A percentile compares a stretch with the other conserved stretches of the same genome.
Conservation (phyloP, 1,140 invertebrate genomes). For the Drosophila subobscura region DNA sequence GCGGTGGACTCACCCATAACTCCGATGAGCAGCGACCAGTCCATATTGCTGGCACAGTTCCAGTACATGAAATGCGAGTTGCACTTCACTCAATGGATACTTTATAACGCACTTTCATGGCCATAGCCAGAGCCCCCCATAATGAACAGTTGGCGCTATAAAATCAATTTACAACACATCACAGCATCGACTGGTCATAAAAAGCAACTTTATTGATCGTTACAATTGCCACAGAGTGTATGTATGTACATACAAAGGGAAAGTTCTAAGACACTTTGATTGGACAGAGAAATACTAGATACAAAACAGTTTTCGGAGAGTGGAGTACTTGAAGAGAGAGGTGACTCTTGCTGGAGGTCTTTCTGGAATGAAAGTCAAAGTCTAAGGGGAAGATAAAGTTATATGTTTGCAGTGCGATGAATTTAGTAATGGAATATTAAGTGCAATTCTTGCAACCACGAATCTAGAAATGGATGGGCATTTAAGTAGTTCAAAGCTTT, state of each 20-base stretch:
- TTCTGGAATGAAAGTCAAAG: too few relatives aligned
- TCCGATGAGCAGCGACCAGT: conserved; percentile 4
- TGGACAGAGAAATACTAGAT: too few relatives aligned
- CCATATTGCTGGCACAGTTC: conserved; percentile 25
- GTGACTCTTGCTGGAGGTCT: too few relatives aligned
- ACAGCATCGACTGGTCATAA: conserved; percentile 13
- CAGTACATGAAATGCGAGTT: conserved; percentile 17
- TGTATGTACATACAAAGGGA: not conserved
- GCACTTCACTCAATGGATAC: not conserved
- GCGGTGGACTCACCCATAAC: conserved; percentile 29
- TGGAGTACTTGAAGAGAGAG: too few relatives aligned
- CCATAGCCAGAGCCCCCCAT: not conserved
- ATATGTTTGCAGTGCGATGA: too few relatives aligned
- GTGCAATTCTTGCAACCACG: too few relatives aligned
- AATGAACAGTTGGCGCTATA: conserved; percentile 3
- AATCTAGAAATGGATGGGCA: too few relatives aligned
- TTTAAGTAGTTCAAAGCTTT: too few relatives aligned
- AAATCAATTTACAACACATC: conserved; percentile 60
- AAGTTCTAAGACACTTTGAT: not conserved
- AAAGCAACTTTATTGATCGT: conserved; percentile 24
- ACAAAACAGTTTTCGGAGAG: too few relatives aligned
- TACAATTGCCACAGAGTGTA: not conserved
- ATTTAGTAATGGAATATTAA: too few relatives aligned
- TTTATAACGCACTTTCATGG: conserved; percentile 32
- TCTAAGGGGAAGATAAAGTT: too few relatives aligned